Evolutionary conservation across 2,797 vertebrate species (phyloP).

Genomic region (Cynodonichthys magdalenae): DNA sequence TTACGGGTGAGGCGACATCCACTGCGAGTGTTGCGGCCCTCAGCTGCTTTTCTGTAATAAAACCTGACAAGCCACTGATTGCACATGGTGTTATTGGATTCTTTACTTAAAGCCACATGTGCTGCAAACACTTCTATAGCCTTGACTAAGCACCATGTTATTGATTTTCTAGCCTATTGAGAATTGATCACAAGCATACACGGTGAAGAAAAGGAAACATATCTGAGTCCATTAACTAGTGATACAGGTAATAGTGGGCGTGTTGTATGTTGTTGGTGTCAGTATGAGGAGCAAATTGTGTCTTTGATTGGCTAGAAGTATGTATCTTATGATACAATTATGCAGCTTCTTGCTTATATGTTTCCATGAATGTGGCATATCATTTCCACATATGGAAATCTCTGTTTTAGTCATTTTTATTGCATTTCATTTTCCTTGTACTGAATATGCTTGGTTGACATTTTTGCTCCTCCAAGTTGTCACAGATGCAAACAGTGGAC

Average conservation of each 20-base stretch:
- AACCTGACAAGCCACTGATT: slow-evolving; percentile 68
- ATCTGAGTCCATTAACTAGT: slow-evolving; percentile 26
- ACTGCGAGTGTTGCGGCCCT: slow-evolving; percentile 20
- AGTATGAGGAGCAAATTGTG: slow-evolving; percentile 18
- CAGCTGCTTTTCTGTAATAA: slow-evolving; percentile 57
- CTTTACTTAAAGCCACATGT: slow-evolving; percentile 49
- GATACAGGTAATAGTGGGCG: slow-evolving; percentile 15
- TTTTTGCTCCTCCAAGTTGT: too few species aligned
- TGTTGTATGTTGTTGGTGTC: slow-evolving; percentile 12
- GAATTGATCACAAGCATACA: slow-evolving; percentile 54
- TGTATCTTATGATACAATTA: slow-evolving; percentile 13
- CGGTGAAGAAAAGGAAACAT: slow-evolving; percentile 47
- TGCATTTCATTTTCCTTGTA: not conserved
- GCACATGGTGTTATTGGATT: slow-evolving; percentile 61
- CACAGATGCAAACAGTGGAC: too few species aligned
- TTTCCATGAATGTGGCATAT: not conserved
- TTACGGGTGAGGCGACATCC: slow-evolving; percentile 31
- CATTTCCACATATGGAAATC: too few species aligned
- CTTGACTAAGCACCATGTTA: slow-evolving; percentile 38
- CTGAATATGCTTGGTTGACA: too few species aligned
- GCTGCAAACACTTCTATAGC: slow-evolving; percentile 30
- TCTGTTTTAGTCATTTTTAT: not conserved
- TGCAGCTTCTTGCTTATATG: slow-evolving; percentile 9
- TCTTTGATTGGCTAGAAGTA: slow-evolving; percentile 11
- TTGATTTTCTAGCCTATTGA: slow-evolving; percentile 58